Evolutionary conservation across 2,888 invertebrate species (phyloP), one percentile per base, ranked within the genome.

Genomic region (Lasioglossum lativentre): DNA sequence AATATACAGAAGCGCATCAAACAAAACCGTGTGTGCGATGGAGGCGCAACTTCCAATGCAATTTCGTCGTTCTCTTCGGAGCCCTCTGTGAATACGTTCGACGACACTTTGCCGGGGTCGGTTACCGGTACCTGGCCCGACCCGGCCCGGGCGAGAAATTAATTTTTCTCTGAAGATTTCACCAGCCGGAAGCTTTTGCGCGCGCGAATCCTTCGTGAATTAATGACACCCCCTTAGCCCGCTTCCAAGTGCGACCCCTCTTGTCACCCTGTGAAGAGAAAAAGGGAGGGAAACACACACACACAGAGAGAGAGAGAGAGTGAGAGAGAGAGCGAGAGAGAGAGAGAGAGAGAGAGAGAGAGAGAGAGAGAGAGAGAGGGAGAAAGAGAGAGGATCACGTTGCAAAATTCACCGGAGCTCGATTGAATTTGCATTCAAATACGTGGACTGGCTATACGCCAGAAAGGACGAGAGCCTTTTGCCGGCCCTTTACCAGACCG

Each of bases 341-440:
- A n/a, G 30, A 19, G 66, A 23, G 19, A 34, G 8, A 3, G 6
- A 66, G 66, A 34, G 34, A 34, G 71, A 73, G 75, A n/a, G n/a
- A n/a, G n/a, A n/a, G n/a, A n/a, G n/a, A n/a, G 52, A 52, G 52
- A 23, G n/a, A n/a, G 27, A n/a, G 30, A 19, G 66, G 10, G 19
- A 34, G 8, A 3, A 2, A 66, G 66, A 34, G 34, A 34, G 71
- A 73, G 75, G 87, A 90, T 90, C 89, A 74, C 76, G 80, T 89
- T 90, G 85, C 89, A 86, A 89, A 90, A 90, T 88, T 89, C 90
- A 89, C 79, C 85, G 81, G 10, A 71, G 86, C 88, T 83, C 86
- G 89, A 89, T 89, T 85, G 86, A 83, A 91, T 91, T 91, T 90
- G 89, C 90, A 90, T 91, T 87, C 77, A 91, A 91, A 91, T 91